Evolutionary conservation across 1,140 invertebrate species (phyloP), one percentile per base, ranked within the genome.

Genomic region (Sitophilus oryzae): DNA sequence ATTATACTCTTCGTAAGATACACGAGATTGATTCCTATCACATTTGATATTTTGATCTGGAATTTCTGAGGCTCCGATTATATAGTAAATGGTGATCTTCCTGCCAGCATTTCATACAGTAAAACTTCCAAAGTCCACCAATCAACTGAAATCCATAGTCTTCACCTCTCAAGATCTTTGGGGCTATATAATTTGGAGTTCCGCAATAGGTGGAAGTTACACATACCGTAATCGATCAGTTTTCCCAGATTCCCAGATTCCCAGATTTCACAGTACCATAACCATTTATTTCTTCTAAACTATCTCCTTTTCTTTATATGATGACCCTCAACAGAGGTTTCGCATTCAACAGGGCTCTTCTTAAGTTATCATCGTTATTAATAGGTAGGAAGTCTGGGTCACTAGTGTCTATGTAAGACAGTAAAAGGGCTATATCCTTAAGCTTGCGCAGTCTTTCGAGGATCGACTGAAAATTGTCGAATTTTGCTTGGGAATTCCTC

Each of bases 91-190:
- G 97, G 97, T 68, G 93, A 97, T 55, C 96, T 79, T 2, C 97
- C 97, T 2, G 94, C 96, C 62, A 99, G 74, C 97, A 99, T 99
- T 77, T 99, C 96, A n/a, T n/a, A n/a, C n/a, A n/a, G n/a, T n/a
- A n/a, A n/a, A n/a, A n/a, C n/a, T n/a, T n/a, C n/a, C n/a, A 97
- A 74, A 8, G 93, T 93, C 92, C 92, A 95, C 92, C 93, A 98
- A 74, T 97, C 94, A 36, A 96, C 92, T 47, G 86, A 90, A 91
- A 91, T 51, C 91, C 90, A 73, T 97, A 97, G 67, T 96, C 92
- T 74, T 96, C 92, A 21, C 94, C 94, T 44, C 93, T 80, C n/a
- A 99, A 77, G 61, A 99, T 98, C 77, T 99, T 96, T 0, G 96
- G 96, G 10, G 96, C 95, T 53, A 99, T 98, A 71, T 99, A 99